These are phyloP conservation scores for Lordiphosa mommai DNA, from an alignment of 1,140 invertebrate species.

Conservation along the genomic window DNA sequence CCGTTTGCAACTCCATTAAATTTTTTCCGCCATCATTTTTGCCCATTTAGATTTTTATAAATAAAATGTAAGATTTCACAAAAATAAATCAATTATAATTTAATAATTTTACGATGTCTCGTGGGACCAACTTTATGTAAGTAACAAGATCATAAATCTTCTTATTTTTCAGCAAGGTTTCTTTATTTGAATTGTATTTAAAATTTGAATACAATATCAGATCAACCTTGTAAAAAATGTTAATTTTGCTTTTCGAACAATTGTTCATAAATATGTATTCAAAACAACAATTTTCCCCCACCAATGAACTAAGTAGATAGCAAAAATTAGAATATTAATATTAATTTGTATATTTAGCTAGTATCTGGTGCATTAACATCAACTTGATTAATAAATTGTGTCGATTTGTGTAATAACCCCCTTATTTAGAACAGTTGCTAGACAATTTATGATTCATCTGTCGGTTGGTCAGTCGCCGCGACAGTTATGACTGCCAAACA, in stretches of 20 bases:
- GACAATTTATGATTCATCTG: constrained; percentile 16
- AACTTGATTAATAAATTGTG: constrained; percentile 10
- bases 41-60: too few species aligned
- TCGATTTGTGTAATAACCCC: constrained; percentile 4
- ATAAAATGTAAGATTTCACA: too few species aligned
- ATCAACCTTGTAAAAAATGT: constrained; percentile 1
- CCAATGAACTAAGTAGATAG: too few species aligned
- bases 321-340: not conserved
- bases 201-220: not conserved
- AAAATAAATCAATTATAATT: too few species aligned
- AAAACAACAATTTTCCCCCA: not conserved
- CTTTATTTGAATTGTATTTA: constrained; percentile 9
- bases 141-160: too few species aligned
- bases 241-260: not conserved
- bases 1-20: too few species aligned
- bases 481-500: constrained; percentile 29
- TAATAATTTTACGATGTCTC: too few species aligned
- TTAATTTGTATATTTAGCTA: not conserved
- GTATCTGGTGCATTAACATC: not conserved
- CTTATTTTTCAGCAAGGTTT: too few species aligned
- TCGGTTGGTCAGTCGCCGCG: constrained; percentile 13
- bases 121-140: too few species aligned
- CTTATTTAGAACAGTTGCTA: constrained; percentile 11
- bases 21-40: too few species aligned
- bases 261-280: constrained; percentile 3